Percentiles rank a stretch among this genome's conserved stretches.
These are phyloP conservation scores for Sinohyriopsis cumingii DNA, from an alignment of 2,888 invertebrate genomes.

Conservation along the genomic window DNA sequence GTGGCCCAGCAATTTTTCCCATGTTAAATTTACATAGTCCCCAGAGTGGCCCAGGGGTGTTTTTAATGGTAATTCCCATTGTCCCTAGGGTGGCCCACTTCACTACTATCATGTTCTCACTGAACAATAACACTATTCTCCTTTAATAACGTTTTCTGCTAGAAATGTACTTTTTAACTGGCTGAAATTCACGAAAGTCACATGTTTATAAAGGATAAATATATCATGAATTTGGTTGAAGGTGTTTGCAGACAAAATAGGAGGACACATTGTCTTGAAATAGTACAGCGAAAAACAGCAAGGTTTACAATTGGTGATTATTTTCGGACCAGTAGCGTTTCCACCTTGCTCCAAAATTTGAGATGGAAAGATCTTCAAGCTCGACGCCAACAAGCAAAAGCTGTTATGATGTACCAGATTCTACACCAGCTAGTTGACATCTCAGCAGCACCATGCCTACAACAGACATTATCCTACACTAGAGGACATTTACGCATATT, in stretches of 20 bases:
- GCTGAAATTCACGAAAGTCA: no score
- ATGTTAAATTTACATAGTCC: no score
- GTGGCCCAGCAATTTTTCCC: no score
- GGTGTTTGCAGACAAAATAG: no score
- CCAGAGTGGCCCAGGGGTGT: no score
- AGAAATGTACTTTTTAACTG: no score
- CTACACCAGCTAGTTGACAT: conserved; percentile 11
- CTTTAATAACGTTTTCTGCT: no score
- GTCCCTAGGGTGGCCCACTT: no score
- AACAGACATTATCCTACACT: conserved; percentile 1
- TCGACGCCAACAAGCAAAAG: conserved; percentile 7
- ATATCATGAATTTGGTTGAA: neutral
- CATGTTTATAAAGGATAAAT: no score
- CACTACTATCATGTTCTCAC: no score
- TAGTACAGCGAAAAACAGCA: conserved; percentile 10
- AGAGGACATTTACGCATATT: conserved; percentile 7
- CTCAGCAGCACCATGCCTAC: conserved; percentile 4
- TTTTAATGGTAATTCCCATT: no score
- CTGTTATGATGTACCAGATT: conserved; percentile 16
- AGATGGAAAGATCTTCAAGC: conserved; percentile 9
- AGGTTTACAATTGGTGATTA: conserved; percentile 14
- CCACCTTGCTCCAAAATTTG: conserved; percentile 6
- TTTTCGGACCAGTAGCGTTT: conserved; percentile 11
- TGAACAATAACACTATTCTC: no score
- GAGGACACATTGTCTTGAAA: conserved; percentile 1